Conservation (phyloP, 1,140 invertebrate genomes). For the Saccostrea glomerata region DNA sequence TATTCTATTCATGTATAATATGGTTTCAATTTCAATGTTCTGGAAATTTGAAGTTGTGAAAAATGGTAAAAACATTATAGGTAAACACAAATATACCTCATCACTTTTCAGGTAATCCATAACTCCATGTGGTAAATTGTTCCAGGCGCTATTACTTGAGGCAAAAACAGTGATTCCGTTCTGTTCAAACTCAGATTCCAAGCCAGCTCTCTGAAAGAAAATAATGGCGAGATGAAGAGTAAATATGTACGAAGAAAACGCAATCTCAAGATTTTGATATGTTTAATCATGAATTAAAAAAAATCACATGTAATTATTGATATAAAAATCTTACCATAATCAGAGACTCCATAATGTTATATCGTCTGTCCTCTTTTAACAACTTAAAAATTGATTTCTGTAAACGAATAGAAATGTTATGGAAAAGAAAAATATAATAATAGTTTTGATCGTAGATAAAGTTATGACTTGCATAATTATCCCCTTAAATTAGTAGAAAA, state of each 20-base stretch:
- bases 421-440: too few relatives aligned
- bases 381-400: conserved; percentile 66
- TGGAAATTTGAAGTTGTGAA: too few relatives aligned
- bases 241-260: neutral
- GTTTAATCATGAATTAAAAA: too few relatives aligned
- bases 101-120: conserved; percentile 65
- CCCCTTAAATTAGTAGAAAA: too few relatives aligned
- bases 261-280: too few relatives aligned
- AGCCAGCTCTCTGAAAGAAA: conserved; percentile 57
- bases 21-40: too few relatives aligned
- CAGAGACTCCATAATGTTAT: conserved; percentile 65
- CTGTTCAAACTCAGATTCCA: conserved; percentile 58
- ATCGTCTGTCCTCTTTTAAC: conserved; percentile 64
- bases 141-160: conserved; percentile 66
- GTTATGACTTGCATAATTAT: too few relatives aligned
- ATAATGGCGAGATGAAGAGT: neutral
- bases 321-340: conserved; percentile 60
- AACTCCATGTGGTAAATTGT: conserved; percentile 61
- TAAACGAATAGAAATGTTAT: too few relatives aligned
- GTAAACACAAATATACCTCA: conserved; percentile 44
- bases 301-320: neutral
- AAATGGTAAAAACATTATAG: too few relatives aligned
- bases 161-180: conserved; percentile 69
- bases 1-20: too few relatives aligned
- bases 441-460: too few relatives aligned